Base-by-base conservation (phyloP, 2,888 invertebrate species). In the Drosophila kambysellisi region DNA sequence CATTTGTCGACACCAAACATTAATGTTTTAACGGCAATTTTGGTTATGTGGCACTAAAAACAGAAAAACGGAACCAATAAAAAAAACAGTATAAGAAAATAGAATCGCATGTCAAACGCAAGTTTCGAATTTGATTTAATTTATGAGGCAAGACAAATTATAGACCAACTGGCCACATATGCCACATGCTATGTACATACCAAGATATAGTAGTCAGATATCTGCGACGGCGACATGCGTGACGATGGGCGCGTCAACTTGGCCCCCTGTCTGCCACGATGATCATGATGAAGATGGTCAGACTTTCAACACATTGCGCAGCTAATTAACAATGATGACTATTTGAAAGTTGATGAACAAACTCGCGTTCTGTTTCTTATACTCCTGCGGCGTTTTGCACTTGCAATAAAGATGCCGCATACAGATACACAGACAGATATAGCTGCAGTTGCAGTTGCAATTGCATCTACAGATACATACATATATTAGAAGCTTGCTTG, bases 31-130 rank as follows among this genome's bases (percentile, higher is more conserved):
- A 81, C 76, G 81, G 87, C 69, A 73, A 81, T 87, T 85, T 87
- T 67, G 65, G 54, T 66, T 63, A 67, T 64, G 62, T 33, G 52
- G 61, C 67, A 75, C 51, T 58, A 67, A 76, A 63, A 74, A 35
- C 62, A 63, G 41, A 37, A 32, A 51, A 67, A 52, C 52, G 41
- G 60, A 52, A 52, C 33, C 30, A 63, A 37, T 35, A 37, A 58
- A 48, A 52, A 48, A 69, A 70, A 54, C 32, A 56, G 57, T 72
- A 51, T 30, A 54, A 37, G 63, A 64, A 58, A 51, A 72, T 43
- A 51, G 56, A 77, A 83, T 89, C 73, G 89, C 90, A 90, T 89
- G 90, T 89, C 82, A 83, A 89, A 84, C 86, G 89, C 90, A 85
- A 85, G 68, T 83, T 77, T 79, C 72, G 69, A 73, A 76, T 88